Base-by-base conservation (phyloP, 2,797 vertebrate species). In the Coregonus sp. region DNA sequence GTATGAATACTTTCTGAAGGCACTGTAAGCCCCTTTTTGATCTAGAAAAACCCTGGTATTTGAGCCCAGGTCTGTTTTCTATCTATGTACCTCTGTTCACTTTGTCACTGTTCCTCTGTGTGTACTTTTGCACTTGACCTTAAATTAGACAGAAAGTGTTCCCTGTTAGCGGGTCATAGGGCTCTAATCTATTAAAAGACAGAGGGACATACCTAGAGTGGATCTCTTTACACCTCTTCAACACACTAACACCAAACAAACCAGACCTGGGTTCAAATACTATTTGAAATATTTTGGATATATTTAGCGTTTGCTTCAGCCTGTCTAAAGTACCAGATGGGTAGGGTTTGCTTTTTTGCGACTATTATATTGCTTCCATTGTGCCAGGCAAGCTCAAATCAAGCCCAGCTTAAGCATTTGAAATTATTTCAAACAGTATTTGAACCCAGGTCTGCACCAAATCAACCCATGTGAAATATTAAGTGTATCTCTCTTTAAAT, bases 201-300 rank as follows among this genome's bases (percentile, higher is more conserved):
- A 47, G 9, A 15, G 16, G 79, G 73, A 76, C 66, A 81, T 76
- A 31, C 11, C 29, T 56, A 25, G 11, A 15, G 70, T 59, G 66
- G 76, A 78, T 82, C 25, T 70, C 70, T 79, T 79, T 29, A 80
- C 81, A 80, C 70, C 72, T 85, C 37, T 76, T 76, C 29, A 14
- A 68, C 40, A 47, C 40, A 47, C 40, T 47, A 35, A 35, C 29
- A 68, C 66, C 33, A 5, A 29, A 11, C 66, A 25, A 25, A 16
- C 5, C 59, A 63, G 59, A 25, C 59, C 59, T 61, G 59, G 59
- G 59, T 61, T 61, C 2, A 20, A 25, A 25, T n/a, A 59, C 1
- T 5, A 59, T 59, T 59, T 59, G 1, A 59, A n/a, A 47, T 47
- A 47, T 47, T 47, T 47, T 9, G 7, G 9, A 47, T 47, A 47